Base-by-base conservation (phyloP, 92 coral and sea anemone species). In the Epizoanthus stellaris region DNA sequence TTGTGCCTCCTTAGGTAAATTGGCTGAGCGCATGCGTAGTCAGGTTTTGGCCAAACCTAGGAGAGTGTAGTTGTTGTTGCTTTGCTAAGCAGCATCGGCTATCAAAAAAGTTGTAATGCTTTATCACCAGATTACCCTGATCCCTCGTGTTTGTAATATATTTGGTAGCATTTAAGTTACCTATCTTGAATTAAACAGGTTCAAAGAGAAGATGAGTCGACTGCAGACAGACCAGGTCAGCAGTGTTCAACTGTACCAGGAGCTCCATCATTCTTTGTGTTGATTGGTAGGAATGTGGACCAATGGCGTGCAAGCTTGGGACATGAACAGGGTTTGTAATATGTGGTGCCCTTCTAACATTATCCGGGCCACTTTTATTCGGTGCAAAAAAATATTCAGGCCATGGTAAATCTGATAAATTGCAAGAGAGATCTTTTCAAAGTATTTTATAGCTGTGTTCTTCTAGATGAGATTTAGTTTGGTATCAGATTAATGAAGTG, bases 251-350 rank as follows among this genome's bases (percentile, higher is more conserved):
- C 93, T 21, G 77, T 93, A 14, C 95, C 99, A 4, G 90, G 93
- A 68, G 67, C 94, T 15, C 89, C 94, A 9, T 88, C 89, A 54
- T 92, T 92, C 89, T 96, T 85, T 80, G 93, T 94, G 25, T 90
- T 96, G 69, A 94, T 96, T 60, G 98, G 97, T 64, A 92, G 99
- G 57, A 94, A 96, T 67, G 86, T 91, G 23, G 85, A 79, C 43
- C 99, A 96, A 62, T 96, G 99, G 99, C 92, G 95, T 20, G 83
- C 93, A 45, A 95, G 95, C 80, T 80, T 95, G 17, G 98, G 92
- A n/a, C 68, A 85, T 40, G 92, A 93, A 62, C 88, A 88, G 87
- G 98, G 98, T 93, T 81, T 6, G 85, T 16, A 30, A 36, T n/a
- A 21, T 69, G 53, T 19, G 3, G 19, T 45, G 23, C 80, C 34